Conservation (phyloP, 1,140 invertebrate species). For the Bombus confusus region DNA sequence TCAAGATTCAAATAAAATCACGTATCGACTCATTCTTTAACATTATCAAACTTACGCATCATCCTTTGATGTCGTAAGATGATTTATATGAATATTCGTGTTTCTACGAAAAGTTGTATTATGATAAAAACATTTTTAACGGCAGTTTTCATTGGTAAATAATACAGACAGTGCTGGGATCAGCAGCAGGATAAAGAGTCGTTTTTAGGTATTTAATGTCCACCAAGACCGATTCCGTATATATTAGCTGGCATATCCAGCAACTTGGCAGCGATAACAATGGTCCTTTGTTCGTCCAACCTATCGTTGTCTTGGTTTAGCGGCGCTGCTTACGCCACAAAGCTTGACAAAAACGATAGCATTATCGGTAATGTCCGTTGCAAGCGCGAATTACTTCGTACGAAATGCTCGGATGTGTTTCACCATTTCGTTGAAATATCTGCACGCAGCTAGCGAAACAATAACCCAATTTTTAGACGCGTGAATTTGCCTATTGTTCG, state of each 20-base stretch:
- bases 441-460: not conserved
- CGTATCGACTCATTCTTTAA: not conserved
- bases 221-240: slow-evolving; percentile 33
- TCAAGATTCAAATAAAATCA: not conserved
- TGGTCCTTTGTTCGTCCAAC: slow-evolving; percentile 40
- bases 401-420: slow-evolving; percentile 11
- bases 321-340: slow-evolving; percentile 22
- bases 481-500: not conserved
- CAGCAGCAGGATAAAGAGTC: not conserved
- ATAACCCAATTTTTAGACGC: not conserved
- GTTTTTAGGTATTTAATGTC: slow-evolving; percentile 29
- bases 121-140: no score
- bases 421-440: slow-evolving; percentile 14
- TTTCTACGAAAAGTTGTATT: not conserved
- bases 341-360: slow-evolving; percentile 49
- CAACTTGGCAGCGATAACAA: slow-evolving; percentile 48
- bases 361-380: slow-evolving; percentile 53
- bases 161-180: not conserved
- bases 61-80: no score
- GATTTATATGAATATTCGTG: no score
- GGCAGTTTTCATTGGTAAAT: not conserved
- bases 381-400: slow-evolving; percentile 41
- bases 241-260: slow-evolving; percentile 45
- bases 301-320: slow-evolving; percentile 37
- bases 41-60: no score